Evolutionary conservation across 2,888 invertebrate genomes (phyloP), one percentile per base, ranked within the genome.

Genomic region (Oasisia sp.): DNA sequence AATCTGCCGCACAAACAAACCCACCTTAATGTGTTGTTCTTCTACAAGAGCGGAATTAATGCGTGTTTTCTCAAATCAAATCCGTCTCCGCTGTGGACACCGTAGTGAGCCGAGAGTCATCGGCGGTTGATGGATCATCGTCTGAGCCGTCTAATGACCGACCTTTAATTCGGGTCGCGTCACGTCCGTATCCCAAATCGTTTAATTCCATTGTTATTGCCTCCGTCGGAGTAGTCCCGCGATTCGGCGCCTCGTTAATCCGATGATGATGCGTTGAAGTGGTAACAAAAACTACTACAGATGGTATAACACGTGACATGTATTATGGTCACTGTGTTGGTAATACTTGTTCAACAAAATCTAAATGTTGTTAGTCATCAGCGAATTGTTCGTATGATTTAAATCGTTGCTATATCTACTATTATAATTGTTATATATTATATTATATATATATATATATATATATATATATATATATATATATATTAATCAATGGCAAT

Each of bases 61-160:
- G n/a, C 74, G 74, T 74, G 74, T 74, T 74, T 74, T 74, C 74
- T 74, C 74, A 74, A 74, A 74, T 74, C 74, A 74, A 74, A 74
- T 74, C 74, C 74, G 74, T 74, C 74, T n/a, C 74, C 74, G 74
- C 74, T 7, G 27, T 74, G 27, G 74, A 74, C 74, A 74, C 27
- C 74, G 74, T 27, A 19, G 7, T 27, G 74, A 27, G 74, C n/a
- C n/a, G 74, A 74, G 91, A 45, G 27, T 44, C 32, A 32, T 44
- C 27, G 38, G 8, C n/a, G 19, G 91, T n/a, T 90, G 91, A 90
- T 90, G 45, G 91, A 90, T 90, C 27, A 32, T 44, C 91, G 45
- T 44, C 38, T 44, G 45, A 32, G 19, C 19, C 38, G 38, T 1
- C 7, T 45, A 91, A 74, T n/a, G 74, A 74, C 74, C 74, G 74